Conservation (phyloP, 2,888 invertebrate genomes). For the Alloscopus bannaensis region DNA sequence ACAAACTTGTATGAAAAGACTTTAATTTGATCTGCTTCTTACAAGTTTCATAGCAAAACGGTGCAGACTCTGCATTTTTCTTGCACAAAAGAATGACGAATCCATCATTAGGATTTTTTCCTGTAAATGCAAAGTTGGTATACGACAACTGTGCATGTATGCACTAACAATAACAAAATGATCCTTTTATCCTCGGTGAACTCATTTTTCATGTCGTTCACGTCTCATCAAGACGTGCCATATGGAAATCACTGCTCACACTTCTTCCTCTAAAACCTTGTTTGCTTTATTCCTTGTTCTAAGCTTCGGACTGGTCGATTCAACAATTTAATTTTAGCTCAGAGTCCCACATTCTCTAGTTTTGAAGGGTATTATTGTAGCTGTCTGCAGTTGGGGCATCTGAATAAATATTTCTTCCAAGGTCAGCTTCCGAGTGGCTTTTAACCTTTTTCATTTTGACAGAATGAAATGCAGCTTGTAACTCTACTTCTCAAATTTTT, state of each 20-base stretch:
- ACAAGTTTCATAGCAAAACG: no score
- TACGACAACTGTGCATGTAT: no score
- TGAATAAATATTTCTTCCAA: slow-evolving; percentile 14
- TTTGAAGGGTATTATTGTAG: background rate
- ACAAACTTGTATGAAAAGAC: no score
- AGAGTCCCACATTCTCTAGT: background rate
- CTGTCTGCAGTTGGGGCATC: slow-evolving; percentile 11
- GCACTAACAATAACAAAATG: no score
- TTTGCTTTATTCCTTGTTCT: no score
- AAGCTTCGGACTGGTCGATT: slow-evolving; percentile 32
- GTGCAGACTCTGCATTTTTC: no score
- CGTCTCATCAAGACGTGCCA: slow-evolving; percentile 46
- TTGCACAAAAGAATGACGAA: no score
- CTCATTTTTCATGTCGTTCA: slow-evolving; percentile 45
- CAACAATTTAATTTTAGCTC: slow-evolving; percentile 48
- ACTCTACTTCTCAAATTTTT: background rate
- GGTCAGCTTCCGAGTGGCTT: slow-evolving; percentile 44
- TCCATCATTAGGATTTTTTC: no score
- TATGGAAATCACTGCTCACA: slow-evolving; percentile 36
- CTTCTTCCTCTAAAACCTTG: no score
- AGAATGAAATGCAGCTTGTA: slow-evolving; percentile 1
- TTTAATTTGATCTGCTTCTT: no score
- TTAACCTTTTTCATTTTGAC: slow-evolving; percentile 31
- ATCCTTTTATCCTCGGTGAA: no score
- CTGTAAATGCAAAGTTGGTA: no score